phyloP scores from a whole-genome alignment of 2,888 invertebrate genomes.

The Eupithecia insigniata region DNA sequence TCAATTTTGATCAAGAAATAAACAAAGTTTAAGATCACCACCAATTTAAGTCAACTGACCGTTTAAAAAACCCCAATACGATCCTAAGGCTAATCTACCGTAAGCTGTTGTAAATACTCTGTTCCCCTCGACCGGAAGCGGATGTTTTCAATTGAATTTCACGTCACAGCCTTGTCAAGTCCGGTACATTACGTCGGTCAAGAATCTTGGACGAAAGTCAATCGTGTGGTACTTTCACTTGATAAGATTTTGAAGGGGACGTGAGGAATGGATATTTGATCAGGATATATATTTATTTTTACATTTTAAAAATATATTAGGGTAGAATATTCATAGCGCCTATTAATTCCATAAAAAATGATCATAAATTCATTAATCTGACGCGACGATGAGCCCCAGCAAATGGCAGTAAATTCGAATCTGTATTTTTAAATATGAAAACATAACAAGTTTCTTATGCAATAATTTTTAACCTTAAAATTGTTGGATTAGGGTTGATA shows the following conservation, averaged over 20 bases:
- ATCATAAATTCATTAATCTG: conserved; percentile 73
- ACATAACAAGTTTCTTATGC: conserved; percentile 28
- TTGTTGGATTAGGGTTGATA: conserved; percentile 34
- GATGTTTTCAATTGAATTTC: conserved; percentile 77
- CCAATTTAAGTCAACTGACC: not conserved
- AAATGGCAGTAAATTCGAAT: conserved; percentile 70
- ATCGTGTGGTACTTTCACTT: conserved; percentile 58
- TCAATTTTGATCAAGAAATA: not conserved
- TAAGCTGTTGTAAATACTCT: conserved; percentile 67
- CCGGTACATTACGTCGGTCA: conserved; percentile 71
- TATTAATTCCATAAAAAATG: conserved; percentile 60
- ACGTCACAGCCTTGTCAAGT: conserved; percentile 65
- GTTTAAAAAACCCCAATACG: conserved; percentile 12
- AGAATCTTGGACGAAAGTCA: conserved; percentile 58
- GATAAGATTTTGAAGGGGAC: conserved; percentile 48
- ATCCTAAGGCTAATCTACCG: conserved; percentile 63
- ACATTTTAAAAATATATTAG: not conserved
- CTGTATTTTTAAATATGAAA: conserved; percentile 73
- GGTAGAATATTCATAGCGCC: conserved; percentile 22
- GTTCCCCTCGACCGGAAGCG: conserved; percentile 55
- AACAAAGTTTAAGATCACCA: not conserved
- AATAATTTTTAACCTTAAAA: conserved; percentile 30
- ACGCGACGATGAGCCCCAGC: conserved; percentile 51
- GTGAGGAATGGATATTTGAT: not conserved
- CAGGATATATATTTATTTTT: not conserved